Conservation (phyloP, 2,113 vertebrate species). For the Amazona guildingii region DNA sequence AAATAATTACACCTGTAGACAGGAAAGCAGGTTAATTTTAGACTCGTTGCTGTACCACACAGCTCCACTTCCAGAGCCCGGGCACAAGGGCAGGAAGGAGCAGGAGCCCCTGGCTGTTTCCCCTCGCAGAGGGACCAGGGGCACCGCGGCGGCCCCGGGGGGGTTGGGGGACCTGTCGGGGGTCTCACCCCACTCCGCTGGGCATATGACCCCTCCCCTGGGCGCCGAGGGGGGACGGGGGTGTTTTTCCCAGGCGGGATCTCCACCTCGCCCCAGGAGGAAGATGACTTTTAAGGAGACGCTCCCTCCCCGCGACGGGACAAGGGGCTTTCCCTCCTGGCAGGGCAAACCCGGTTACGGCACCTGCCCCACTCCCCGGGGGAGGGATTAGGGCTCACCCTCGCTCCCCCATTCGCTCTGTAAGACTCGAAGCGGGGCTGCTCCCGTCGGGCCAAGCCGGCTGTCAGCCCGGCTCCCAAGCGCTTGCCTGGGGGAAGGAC, state of each 20-base stretch:
- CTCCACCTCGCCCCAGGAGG: neutral
- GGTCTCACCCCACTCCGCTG: neutral
- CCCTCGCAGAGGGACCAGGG: neutral
- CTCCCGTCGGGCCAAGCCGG: neutral
- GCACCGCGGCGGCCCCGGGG: neutral
- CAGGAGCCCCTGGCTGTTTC: neutral
- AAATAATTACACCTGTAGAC: neutral
- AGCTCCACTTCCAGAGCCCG: neutral
- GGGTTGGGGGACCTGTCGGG: too few species aligned
- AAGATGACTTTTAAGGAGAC: neutral
- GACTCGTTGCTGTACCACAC: neutral
- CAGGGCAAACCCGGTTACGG: neutral
- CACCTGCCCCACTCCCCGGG: neutral
- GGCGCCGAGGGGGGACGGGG: neutral
- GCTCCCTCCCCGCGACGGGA: neutral
- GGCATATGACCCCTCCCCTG: neutral
- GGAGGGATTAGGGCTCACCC: neutral
- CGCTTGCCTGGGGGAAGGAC: neutral
- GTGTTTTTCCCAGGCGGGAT: neutral
- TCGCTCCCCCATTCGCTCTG: too few species aligned
- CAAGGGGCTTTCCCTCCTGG: neutral
- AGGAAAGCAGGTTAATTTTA: neutral
- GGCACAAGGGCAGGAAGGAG: too few species aligned
- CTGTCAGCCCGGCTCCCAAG: neutral
- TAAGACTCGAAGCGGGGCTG: neutral